Evolutionary conservation across 2,797 vertebrate genomes (phyloP).

Genomic region (Amazona ochrocephala): DNA sequence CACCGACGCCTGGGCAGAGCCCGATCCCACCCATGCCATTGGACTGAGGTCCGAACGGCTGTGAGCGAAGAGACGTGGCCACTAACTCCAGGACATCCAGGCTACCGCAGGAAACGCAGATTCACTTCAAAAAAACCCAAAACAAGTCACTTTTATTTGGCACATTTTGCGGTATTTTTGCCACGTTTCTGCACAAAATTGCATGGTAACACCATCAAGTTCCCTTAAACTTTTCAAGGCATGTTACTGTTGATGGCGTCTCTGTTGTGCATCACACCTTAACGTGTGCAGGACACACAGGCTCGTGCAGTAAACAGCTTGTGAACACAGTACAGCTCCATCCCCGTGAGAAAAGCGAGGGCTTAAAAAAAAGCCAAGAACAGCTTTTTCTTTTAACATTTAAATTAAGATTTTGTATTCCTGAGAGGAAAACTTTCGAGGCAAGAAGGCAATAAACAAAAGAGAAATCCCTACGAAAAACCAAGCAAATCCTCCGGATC

Average conservation of each 20-base stretch:
- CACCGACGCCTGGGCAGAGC: background rate
- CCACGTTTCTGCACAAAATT: background rate
- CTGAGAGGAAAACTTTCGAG: slow-evolving; percentile 32
- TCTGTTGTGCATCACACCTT: slow-evolving; percentile 27
- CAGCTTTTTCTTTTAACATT: slow-evolving; percentile 46
- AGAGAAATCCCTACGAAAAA: background rate
- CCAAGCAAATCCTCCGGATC: background rate
- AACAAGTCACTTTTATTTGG: background rate
- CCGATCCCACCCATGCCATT: background rate
- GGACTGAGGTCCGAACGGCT: background rate
- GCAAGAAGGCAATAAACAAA: slow-evolving; percentile 27
- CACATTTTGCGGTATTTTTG: background rate
- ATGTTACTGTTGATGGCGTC: background rate
- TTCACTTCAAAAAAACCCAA: background rate
- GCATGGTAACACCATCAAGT: background rate
- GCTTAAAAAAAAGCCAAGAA: slow-evolving; percentile 34
- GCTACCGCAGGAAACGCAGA: slow-evolving; percentile 28
- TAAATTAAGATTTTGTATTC: slow-evolving; percentile 36
- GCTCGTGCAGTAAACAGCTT: background rate
- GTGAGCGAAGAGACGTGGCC: background rate
- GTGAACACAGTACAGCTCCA: background rate
- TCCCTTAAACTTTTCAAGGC: slow-evolving; percentile 44
- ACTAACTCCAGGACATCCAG: slow-evolving; percentile 7
- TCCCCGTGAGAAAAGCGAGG: background rate
- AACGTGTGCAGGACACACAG: background rate